Evolutionary conservation across 1,140 invertebrate genomes (phyloP).

Genomic region (Lepidostoma basale): DNA sequence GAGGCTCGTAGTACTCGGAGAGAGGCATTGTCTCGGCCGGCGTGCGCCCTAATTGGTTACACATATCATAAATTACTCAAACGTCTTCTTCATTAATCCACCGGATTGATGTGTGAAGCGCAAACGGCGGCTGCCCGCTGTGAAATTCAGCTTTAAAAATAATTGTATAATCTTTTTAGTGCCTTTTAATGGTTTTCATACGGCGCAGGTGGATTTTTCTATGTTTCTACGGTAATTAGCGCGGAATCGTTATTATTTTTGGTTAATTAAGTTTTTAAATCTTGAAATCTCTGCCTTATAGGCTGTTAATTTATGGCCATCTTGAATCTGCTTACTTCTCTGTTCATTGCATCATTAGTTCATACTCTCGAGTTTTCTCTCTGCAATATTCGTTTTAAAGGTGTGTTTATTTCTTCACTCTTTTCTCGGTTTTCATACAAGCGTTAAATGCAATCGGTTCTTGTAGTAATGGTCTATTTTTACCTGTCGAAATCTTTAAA

Average conservation of each 20-base stretch:
- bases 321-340: too few relatives aligned
- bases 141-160: conserved; percentile 3
- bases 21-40: neutral
- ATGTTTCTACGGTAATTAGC: conserved; percentile 1
- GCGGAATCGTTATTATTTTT: neutral
- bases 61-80: conserved; percentile 1
- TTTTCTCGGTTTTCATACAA: too few relatives aligned
- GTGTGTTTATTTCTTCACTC: too few relatives aligned
- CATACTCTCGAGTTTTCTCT: too few relatives aligned
- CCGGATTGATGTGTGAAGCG: neutral
- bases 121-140: conserved; percentile 3
- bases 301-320: too few relatives aligned
- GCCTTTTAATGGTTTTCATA: conserved; percentile 6
- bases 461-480: too few relatives aligned
- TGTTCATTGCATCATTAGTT: too few relatives aligned
- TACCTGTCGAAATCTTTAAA: too few relatives aligned
- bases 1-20: neutral
- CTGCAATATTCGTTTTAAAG: too few relatives aligned
- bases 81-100: conserved; percentile 9
- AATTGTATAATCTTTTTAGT: conserved; percentile 13
- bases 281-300: neutral
- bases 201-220: neutral
- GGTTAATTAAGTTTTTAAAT: neutral
- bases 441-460: too few relatives aligned
- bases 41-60: conserved; percentile 5